phyloP scores from a whole-genome alignment of 2,888 invertebrate genomes.

The Agrochola macilenta region DNA sequence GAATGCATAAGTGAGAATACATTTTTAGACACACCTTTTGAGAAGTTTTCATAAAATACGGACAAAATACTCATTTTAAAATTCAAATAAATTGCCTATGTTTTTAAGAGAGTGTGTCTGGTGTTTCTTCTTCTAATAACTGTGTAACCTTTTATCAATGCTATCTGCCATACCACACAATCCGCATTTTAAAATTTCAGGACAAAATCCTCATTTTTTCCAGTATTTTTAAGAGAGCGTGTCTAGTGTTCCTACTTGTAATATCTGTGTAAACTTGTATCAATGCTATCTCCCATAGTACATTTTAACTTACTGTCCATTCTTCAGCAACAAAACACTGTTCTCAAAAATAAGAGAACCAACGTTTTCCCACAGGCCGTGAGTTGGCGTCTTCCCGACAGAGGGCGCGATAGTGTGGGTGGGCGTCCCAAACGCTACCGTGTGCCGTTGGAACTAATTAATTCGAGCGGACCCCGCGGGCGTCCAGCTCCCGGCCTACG shows the following conservation, averaged over 20 bases:
- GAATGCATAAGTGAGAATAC: background rate
- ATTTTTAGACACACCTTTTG: background rate
- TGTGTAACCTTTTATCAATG: background rate
- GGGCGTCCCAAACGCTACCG: constrained; percentile 67
- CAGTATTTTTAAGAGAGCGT: background rate
- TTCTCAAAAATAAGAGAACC: constrained; percentile 1
- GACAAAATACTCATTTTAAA: background rate
- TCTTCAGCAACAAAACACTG: background rate
- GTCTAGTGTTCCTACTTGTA: background rate
- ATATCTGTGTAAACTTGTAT: background rate
- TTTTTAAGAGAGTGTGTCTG: background rate
- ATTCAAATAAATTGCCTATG: too few species aligned
- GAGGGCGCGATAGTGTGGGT: constrained; percentile 61
- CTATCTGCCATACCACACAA: background rate
- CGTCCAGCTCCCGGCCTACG: constrained; percentile 68
- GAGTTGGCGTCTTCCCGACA: background rate
- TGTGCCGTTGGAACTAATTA: constrained; percentile 64
- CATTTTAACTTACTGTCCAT: background rate
- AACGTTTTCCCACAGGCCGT: constrained; percentile 1
- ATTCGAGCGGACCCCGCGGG: constrained; percentile 65
- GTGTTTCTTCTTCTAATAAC: background rate
- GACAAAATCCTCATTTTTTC: background rate
- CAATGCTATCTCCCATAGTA: background rate
- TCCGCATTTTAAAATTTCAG: too few species aligned
- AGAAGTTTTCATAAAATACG: background rate